A percentile compares a stretch with the other conserved stretches of the same genome.
Evolutionary conservation across 2,797 vertebrate species (phyloP).

Genomic region (Sebastes baramenuke): DNA sequence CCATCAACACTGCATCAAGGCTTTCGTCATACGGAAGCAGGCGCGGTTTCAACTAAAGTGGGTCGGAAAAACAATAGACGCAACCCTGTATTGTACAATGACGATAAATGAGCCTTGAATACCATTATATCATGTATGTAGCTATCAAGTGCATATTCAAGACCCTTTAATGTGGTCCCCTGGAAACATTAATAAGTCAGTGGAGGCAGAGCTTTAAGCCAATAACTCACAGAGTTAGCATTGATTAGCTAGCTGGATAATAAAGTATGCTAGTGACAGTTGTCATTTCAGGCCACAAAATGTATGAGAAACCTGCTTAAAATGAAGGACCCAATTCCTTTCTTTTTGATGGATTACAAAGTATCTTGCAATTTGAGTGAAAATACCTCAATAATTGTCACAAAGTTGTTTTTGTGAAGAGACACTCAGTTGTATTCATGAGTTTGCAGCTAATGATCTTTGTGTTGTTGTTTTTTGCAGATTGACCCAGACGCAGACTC

Average conservation of each 20-base stretch:
- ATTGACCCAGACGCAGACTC: background rate
- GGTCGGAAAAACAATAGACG: too few species aligned
- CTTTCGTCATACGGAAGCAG: too few species aligned
- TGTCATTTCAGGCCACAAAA: background rate
- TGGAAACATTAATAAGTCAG: background rate
- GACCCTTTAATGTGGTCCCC: background rate
- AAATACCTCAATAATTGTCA: background rate
- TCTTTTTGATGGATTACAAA: background rate
- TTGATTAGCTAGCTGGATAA: background rate
- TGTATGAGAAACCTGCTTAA: background rate
- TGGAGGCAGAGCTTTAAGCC: background rate
- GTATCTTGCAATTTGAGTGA: background rate
- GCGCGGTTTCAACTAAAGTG: too few species aligned
- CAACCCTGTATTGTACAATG: too few species aligned
- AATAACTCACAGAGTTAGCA: background rate
- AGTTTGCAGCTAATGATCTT: conserved; percentile 1
- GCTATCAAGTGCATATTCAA: background rate
- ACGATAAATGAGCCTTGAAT: too few species aligned
- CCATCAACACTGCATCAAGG: too few species aligned
- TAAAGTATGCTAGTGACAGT: background rate
- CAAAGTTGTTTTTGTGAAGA: background rate
- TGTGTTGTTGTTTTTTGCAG: background rate
- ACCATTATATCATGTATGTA: background rate
- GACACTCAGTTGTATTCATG: background rate
- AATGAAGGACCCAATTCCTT: background rate